These are phyloP conservation scores for Gorsachius magnificus DNA, from an alignment of 2,797 vertebrate genomes.

Conservation along the genomic window DNA sequence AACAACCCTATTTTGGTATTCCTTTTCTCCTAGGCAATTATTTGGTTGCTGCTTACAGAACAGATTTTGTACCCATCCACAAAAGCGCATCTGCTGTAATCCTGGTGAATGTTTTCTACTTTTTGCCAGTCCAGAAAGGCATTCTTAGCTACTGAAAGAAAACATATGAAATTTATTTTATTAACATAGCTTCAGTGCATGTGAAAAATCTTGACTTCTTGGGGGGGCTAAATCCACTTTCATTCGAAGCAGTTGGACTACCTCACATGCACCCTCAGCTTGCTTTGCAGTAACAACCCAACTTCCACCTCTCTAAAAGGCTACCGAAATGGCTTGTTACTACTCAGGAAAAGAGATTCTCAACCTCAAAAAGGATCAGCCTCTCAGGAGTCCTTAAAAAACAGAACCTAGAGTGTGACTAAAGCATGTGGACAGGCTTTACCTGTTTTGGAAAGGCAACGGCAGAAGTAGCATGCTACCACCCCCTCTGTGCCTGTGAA, in stretches of 20 bases:
- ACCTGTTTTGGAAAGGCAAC: not conserved
- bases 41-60: not conserved
- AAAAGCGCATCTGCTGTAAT: not conserved
- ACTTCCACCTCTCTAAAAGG: not conserved
- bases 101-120: not conserved
- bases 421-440: not conserved
- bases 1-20: not conserved
- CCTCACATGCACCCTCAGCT: not conserved
- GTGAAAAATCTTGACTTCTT: not conserved
- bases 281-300: not conserved
- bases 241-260: not conserved
- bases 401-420: not conserved
- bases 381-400: not conserved
- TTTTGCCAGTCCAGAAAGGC: not conserved
- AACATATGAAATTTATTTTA: not conserved
- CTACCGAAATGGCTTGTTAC: not conserved
- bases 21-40: not conserved
- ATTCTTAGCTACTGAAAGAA: not conserved
- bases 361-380: not conserved
- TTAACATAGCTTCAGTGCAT: not conserved
- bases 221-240: not conserved
- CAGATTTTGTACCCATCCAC: not conserved
- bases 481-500: not conserved
- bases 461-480: not conserved
- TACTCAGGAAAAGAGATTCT: not conserved